These are phyloP conservation scores for Mycteria americana DNA, from an alignment of 2,797 vertebrate genomes.

Conservation along the genomic window DNA sequence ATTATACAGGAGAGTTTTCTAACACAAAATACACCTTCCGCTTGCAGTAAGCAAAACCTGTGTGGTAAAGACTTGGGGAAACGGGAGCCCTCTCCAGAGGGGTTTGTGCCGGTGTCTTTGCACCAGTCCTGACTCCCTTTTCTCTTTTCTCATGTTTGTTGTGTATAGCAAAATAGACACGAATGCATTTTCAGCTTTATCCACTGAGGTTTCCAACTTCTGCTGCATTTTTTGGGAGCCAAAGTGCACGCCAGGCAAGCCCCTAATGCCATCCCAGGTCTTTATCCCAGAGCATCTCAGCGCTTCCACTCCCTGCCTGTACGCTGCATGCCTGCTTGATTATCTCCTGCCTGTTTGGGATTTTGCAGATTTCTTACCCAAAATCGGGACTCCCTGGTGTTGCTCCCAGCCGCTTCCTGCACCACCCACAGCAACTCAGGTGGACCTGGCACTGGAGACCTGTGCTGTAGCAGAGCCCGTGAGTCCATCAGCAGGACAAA, in stretches of 20 bases:
- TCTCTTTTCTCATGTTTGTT: background rate
- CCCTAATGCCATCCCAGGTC: background rate
- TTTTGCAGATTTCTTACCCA: background rate
- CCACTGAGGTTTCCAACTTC: background rate
- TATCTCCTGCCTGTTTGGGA: background rate
- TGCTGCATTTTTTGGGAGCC: background rate
- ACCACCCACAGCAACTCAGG: background rate
- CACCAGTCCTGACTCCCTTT: background rate
- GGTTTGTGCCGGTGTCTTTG: background rate
- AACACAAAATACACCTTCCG: background rate
- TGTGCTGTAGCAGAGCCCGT: rapidly evolving
- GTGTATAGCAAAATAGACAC: background rate
- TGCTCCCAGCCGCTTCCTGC: background rate
- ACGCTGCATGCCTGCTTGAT: rapidly evolving
- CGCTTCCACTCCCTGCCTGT: rapidly evolving
- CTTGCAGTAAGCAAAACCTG: background rate
- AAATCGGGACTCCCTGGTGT: rapidly evolving
- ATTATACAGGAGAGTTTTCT: background rate
- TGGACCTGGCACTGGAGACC: background rate
- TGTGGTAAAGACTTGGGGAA: background rate
- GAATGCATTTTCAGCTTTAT: background rate
- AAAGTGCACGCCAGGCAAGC: background rate
- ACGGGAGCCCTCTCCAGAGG: background rate
- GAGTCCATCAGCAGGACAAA: background rate
- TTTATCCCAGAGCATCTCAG: background rate